phyloP scores from a whole-genome alignment of 2,888 invertebrate genomes.

The Epinotia demarniana region DNA sequence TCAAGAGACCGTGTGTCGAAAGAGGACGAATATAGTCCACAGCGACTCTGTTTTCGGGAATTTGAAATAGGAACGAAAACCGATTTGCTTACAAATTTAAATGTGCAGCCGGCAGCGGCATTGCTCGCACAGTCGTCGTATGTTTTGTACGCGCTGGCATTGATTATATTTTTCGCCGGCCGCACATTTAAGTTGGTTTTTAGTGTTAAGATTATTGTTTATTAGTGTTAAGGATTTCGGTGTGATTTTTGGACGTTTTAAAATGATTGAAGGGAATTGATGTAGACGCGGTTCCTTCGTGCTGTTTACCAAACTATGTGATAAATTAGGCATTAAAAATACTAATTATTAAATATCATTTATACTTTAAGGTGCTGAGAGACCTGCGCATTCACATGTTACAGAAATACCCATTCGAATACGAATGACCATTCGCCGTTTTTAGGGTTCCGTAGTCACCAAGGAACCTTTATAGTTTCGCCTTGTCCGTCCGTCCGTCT shows the following conservation, averaged over 20 bases:
- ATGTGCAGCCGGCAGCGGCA: slow-evolving; percentile 11
- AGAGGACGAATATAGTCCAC: slow-evolving; percentile 14
- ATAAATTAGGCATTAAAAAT: neutral
- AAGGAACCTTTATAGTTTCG: no score
- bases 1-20: slow-evolving; percentile 30
- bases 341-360: no score
- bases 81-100: slow-evolving; percentile 14
- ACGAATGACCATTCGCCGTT: no score
- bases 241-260: slow-evolving; percentile 41
- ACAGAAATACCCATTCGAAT: no score
- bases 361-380: no score
- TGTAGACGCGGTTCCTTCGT: slow-evolving; percentile 14
- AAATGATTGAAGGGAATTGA: slow-evolving; percentile 32
- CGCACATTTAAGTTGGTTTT: slow-evolving; percentile 19
- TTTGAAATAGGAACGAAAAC: slow-evolving; percentile 6
- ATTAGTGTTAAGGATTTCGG: slow-evolving; percentile 37
- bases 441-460: no score
- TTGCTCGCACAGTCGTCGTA: slow-evolving; percentile 5
- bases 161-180: slow-evolving; percentile 6
- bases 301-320: slow-evolving; percentile 15
- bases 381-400: no score
- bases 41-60: slow-evolving; percentile 7
- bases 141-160: slow-evolving; percentile 21
- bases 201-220: slow-evolving; percentile 28
- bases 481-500: no score